Evolutionary conservation across 2,113 vertebrate genomes (phyloP).

Genomic region (Caranx melampygus): DNA sequence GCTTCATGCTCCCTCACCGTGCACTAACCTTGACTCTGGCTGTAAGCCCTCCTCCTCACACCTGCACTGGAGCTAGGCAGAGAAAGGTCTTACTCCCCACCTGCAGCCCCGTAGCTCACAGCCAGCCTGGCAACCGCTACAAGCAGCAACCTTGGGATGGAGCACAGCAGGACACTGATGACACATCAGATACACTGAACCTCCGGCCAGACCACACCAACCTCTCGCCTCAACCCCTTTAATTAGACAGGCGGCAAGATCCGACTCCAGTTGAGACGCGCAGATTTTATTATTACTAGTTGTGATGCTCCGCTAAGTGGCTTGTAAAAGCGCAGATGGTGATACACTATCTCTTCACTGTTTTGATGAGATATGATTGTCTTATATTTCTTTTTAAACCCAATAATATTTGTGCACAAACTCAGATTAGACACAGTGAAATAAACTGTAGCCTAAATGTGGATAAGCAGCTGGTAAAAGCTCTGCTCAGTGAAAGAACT

Average conservation of each 20-base stretch:
- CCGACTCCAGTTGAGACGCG: conserved; percentile 12
- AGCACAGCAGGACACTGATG: conserved; percentile 68
- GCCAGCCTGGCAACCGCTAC: conserved; percentile 68
- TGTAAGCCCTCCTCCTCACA: conserved; percentile 57
- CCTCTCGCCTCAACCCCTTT: conserved; percentile 48
- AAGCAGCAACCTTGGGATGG: conserved; percentile 72
- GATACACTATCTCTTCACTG: conserved; percentile 33
- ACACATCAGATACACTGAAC: conserved; percentile 51
- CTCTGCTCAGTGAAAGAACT: background rate
- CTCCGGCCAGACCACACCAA: conserved; percentile 59
- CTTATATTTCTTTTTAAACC: conserved; percentile 7
- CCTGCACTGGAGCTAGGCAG: conserved; percentile 60
- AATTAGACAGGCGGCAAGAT: conserved; percentile 56
- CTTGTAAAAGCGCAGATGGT: conserved; percentile 13
- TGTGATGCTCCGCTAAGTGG: conserved; percentile 15
- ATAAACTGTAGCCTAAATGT: background rate
- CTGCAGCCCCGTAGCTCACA: conserved; percentile 55
- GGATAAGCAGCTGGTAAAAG: background rate
- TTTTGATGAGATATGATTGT: conserved; percentile 7
- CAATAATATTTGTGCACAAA: conserved; percentile 17
- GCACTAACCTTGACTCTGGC: conserved; percentile 74
- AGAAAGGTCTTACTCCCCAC: conserved; percentile 45
- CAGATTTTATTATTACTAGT: conserved; percentile 30
- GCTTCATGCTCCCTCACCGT: conserved; percentile 17
- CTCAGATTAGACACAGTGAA: background rate